Evolutionary conservation across 1,140 invertebrate genomes (phyloP), one percentile per base, ranked within the genome.

Genomic region (Gryon sp.): DNA sequence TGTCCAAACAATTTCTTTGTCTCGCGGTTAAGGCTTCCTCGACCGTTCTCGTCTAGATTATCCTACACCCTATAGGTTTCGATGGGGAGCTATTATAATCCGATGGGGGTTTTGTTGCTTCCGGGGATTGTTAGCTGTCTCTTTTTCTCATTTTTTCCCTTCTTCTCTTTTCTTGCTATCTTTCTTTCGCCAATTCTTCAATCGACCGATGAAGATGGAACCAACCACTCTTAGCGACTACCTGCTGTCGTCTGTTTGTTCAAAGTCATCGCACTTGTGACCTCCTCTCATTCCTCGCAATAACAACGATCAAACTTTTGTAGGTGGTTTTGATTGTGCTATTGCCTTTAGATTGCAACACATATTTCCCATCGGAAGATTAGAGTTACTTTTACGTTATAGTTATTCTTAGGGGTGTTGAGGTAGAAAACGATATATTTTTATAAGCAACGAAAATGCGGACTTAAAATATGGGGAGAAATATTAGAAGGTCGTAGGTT

Each of bases 1-100:
- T 87, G 86, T 87, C 87, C 85, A 88, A 88, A 88, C 84, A 88
- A 87, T 87, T 88, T 88, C 86, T 88, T 88, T 87, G 84, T 86
- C 83, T 81, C 82, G 84, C 81, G 86, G 86, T 87, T 87, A 87
- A 86, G 85, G 85, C 80, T 83, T 82, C 77, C 78, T 72, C 62
- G 60, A 62, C 53, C 59, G 11, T 55, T 75, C 70, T 60, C 60
- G 66, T 78, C 75, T 82, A 84, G 86, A 86, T 85, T 87, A 86
- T 81, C 80, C 80, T 80, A 40, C 76, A 78, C 78, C 80, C 78
- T 84, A 83, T 85, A 80, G 78, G 76, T 82, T 85, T 86, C 82
- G 74, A 80, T 75, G 72, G 79, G 66, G 77, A 78, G 79, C 79
- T 76, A 82, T 81, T 82, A 84, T 85, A 86, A 86, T 85, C 83